Evolutionary conservation across 2,113 vertebrate species (phyloP), one percentile per base, ranked within the genome.

Genomic region (Psilopogon haemacephalus): DNA sequence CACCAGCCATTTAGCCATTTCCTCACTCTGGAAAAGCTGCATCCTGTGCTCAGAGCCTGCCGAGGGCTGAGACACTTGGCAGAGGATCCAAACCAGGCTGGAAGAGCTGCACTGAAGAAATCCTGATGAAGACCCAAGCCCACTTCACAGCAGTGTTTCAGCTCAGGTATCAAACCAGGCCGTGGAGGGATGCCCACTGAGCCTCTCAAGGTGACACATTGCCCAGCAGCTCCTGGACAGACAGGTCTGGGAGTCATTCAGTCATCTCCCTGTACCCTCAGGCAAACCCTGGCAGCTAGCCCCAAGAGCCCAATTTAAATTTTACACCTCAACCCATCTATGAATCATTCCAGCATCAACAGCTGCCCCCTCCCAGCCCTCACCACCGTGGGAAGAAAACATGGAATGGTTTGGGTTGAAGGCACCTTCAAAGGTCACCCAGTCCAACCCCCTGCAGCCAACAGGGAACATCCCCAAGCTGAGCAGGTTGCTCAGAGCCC

Each of bases 41-140:
- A 84, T 70, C 82, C 93, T 74, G 65, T 74, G 82, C 82, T 81
- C 82, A 23, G 35, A 88, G 76, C 80, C 86, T 75, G 87, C 33
- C 5, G 56, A 72, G 81, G 40, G 52, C 82, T 44, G 83, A 65
- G 50, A 33, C 20, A 73, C 73, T 67, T 78, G 93, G 85, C 82
- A 93, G 62, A 70, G 85, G 33, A 73, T 63, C 73, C 33, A 23
- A 72, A 56, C 37, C 1, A 2, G 55, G 83, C 69, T 69, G 84
- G 72, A 52, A 64, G 76, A 93, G 68, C 87, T 42, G 38, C 38
- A 6, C 11, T 23, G n/a, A 76, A 78, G 55, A 63, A 48, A 48
- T 4, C 13, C 0, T 9, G 69, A 58, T 46, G 60, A 27, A 59
- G 82, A 6, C 74, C 77, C 70, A 58, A 50, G 54, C 23, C 50